Percentiles rank a stretch among this genome's conserved stretches.
Conservation (phyloP, 2,888 invertebrate genomes). For the Mythimna pallens region DNA sequence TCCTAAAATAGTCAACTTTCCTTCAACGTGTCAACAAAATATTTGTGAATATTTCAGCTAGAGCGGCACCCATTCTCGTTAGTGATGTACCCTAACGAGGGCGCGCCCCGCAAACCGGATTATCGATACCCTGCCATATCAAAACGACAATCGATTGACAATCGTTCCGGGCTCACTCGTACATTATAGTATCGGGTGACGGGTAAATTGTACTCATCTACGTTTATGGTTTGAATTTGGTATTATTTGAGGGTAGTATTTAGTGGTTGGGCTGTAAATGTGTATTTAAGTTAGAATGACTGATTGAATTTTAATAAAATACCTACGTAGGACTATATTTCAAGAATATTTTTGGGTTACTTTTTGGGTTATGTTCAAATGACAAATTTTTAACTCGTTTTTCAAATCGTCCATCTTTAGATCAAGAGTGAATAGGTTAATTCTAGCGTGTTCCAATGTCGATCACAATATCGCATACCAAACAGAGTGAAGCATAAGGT, state of each 20-base stretch:
- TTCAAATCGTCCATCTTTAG: too few relatives aligned
- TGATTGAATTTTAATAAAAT: slow-evolving; percentile 3
- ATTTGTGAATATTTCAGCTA: slow-evolving; percentile 61
- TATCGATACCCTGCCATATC: slow-evolving; percentile 68
- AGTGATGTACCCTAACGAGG: slow-evolving; percentile 70
- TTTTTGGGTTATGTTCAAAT: too few relatives aligned
- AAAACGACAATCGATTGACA: slow-evolving; percentile 68
- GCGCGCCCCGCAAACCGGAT: slow-evolving; percentile 67
- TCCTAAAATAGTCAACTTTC: background rate
- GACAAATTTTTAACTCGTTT: too few relatives aligned
- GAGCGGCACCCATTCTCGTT: slow-evolving; percentile 64
- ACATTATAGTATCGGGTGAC: slow-evolving; percentile 61
- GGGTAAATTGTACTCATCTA: slow-evolving; percentile 53
- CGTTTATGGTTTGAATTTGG: slow-evolving; percentile 44
- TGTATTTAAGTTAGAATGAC: background rate
- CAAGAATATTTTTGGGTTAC: background rate
- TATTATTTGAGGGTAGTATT: slow-evolving; percentile 13
- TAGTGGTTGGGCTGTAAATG: background rate
- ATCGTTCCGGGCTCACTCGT: slow-evolving; percentile 58
- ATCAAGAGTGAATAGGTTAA: too few relatives aligned
- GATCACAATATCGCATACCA: too few relatives aligned
- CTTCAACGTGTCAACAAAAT: slow-evolving; percentile 32
- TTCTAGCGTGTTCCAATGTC: too few relatives aligned
- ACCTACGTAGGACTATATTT: background rate
- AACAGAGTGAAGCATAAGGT: too few relatives aligned